Evolutionary conservation across 1,140 invertebrate genomes (phyloP).

Genomic region (Brachionus calyciflorus): DNA sequence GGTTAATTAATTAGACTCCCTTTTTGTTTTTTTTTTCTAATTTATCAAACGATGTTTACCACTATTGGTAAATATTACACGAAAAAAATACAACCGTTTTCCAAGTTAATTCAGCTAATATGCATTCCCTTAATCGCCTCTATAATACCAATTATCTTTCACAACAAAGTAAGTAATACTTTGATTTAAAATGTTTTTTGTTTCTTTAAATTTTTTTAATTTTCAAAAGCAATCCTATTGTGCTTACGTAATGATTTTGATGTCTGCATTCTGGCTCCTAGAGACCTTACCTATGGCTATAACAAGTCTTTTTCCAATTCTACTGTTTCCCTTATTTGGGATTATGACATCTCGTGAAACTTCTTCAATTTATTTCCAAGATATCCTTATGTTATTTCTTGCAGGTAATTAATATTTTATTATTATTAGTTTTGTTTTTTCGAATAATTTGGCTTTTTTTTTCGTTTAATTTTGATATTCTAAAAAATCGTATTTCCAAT

Average conservation of each 20-base stretch:
- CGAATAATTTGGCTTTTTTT: no score
- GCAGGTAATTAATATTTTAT: no score
- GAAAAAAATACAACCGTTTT: neutral
- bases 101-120: slow-evolving; percentile 3
- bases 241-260: slow-evolving; percentile 33
- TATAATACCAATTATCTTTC: neutral
- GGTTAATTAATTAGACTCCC: no score
- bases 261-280: slow-evolving; percentile 57
- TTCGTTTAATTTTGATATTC: no score
- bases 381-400: slow-evolving; percentile 79
- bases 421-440: no score
- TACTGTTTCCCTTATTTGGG: slow-evolving; percentile 60
- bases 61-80: neutral
- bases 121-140: slow-evolving; percentile 10
- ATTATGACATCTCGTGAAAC: slow-evolving; percentile 55
- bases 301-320: slow-evolving; percentile 61
- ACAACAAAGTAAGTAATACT: slow-evolving; percentile 1
- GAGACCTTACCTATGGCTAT: slow-evolving; percentile 62
- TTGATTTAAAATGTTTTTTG: neutral
- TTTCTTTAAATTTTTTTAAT: neutral
- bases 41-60: neutral
- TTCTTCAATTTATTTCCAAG: slow-evolving; percentile 58
- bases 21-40: no score
- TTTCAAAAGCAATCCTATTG: slow-evolving; percentile 21
- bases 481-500: no score